Conservation (phyloP, 2,888 invertebrate species). For the Hybos culiciformis region DNA sequence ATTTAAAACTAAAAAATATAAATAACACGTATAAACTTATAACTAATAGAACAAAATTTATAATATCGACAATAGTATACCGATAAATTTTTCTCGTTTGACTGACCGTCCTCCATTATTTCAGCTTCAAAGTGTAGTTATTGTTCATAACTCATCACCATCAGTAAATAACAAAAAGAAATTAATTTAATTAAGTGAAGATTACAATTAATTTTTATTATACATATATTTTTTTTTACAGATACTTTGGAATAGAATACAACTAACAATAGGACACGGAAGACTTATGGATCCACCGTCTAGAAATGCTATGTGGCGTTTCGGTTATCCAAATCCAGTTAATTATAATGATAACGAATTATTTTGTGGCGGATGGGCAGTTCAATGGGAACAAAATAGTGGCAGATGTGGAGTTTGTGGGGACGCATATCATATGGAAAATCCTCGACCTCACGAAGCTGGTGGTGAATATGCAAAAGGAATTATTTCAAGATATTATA, state of each 20-base stretch:
- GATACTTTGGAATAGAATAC: background rate
- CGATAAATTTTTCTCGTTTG: too few species aligned
- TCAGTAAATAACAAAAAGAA: too few species aligned
- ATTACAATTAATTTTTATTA: too few species aligned
- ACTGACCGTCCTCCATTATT: too few species aligned
- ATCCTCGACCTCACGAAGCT: slow-evolving; percentile 76
- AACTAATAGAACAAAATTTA: too few species aligned
- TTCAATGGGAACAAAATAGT: slow-evolving; percentile 73
- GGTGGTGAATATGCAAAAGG: slow-evolving; percentile 78
- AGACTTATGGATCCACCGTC: slow-evolving; percentile 86
- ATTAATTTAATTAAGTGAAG: too few species aligned
- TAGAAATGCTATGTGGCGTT: slow-evolving; percentile 88
- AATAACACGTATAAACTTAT: too few species aligned
- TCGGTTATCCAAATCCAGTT: slow-evolving; percentile 85
- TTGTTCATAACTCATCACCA: too few species aligned
- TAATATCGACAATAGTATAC: too few species aligned
- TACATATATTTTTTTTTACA: too few species aligned
- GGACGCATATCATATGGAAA: slow-evolving; percentile 56
- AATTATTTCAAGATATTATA: slow-evolving; percentile 67
- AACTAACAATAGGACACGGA: slow-evolving; percentile 58
- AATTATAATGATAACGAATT: slow-evolving; percentile 92
- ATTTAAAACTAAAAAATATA: too few species aligned
- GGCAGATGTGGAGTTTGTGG: slow-evolving; percentile 87
- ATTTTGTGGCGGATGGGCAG: slow-evolving; percentile 83
- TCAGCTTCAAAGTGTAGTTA: too few species aligned